phyloP scores from a whole-genome alignment of 1,140 invertebrate species.

The Ceratoteleas bidentatus region DNA sequence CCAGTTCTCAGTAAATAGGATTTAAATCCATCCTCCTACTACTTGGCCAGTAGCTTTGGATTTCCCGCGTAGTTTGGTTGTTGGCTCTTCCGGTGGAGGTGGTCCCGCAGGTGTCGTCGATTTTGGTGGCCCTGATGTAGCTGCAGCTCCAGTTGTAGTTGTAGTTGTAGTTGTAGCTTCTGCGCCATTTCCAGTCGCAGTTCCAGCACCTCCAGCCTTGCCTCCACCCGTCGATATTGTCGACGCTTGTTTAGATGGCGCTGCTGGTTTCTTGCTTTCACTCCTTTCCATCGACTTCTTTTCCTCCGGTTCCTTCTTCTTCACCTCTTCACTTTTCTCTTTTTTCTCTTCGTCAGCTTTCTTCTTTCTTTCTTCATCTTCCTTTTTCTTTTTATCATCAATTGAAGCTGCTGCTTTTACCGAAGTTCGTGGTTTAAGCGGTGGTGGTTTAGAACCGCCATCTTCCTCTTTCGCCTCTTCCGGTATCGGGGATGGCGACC shows the following conservation, averaged over 20 bases:
- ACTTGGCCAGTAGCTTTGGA: conserved; percentile 86
- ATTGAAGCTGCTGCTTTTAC: background rate
- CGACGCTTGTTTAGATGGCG: conserved; percentile 8
- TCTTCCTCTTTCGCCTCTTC: conserved; percentile 69
- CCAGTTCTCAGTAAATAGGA: background rate
- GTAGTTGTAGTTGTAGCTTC: conserved; percentile 50
- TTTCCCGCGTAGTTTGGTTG: conserved; percentile 83
- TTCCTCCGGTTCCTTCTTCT: conserved; percentile 10
- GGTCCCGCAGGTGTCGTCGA: conserved; percentile 3
- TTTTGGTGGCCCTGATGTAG: background rate
- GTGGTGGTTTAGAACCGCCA: conserved; percentile 37
- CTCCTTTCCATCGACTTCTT: conserved; percentile 17
- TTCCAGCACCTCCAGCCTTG: conserved; percentile 18
- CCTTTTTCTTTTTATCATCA: conserved; percentile 39
- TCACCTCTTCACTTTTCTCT: conserved; percentile 34
- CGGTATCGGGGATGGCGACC: conserved; percentile 74
- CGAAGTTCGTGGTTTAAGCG: conserved; percentile 32
- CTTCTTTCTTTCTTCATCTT: conserved; percentile 24
- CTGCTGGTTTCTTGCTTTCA: conserved; percentile 20
- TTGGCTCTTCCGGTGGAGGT: conserved; percentile 55
- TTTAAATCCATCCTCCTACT: conserved; percentile 85
- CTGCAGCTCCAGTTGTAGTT: background rate
- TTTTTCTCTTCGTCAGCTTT: conserved; percentile 31
- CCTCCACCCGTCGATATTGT: background rate
- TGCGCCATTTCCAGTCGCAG: conserved; percentile 3